A percentile compares a stretch with the other conserved stretches of the same genome.
phyloP scores from a whole-genome alignment of 2,113 vertebrate species.

The Lathamus discolor region DNA sequence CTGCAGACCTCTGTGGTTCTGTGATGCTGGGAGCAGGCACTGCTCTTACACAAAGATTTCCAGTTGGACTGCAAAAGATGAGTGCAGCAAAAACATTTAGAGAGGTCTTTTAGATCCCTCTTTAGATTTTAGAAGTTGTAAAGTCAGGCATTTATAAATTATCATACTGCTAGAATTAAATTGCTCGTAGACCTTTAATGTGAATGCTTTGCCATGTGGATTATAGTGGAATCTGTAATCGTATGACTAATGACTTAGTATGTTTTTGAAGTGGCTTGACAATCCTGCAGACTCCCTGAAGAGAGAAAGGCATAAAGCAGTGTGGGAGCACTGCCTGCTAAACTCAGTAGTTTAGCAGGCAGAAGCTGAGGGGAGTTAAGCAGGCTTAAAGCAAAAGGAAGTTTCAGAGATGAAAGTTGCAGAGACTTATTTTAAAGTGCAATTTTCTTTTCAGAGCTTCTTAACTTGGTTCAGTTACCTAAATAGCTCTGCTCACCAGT shows the following conservation, averaged over 20 bases:
- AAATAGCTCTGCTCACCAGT: neutral
- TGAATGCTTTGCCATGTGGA: neutral
- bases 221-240: neutral
- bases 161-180: neutral
- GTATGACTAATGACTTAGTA: neutral
- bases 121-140: neutral
- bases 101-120: neutral
- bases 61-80: neutral
- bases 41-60: neutral
- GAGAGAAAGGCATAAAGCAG: neutral
- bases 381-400: neutral
- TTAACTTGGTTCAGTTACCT: neutral
- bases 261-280: neutral
- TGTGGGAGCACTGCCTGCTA: neutral
- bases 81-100: neutral
- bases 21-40: neutral
- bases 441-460: neutral
- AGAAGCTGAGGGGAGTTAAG: neutral
- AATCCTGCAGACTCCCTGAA: neutral
- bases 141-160: neutral
- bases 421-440: neutral
- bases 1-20: neutral
- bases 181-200: neutral
- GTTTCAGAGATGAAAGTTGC: neutral
- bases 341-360: neutral